These are phyloP conservation scores for Capromys pilorides DNA, from an alignment of 2,797 vertebrate genomes.

Conservation along the genomic window DNA sequence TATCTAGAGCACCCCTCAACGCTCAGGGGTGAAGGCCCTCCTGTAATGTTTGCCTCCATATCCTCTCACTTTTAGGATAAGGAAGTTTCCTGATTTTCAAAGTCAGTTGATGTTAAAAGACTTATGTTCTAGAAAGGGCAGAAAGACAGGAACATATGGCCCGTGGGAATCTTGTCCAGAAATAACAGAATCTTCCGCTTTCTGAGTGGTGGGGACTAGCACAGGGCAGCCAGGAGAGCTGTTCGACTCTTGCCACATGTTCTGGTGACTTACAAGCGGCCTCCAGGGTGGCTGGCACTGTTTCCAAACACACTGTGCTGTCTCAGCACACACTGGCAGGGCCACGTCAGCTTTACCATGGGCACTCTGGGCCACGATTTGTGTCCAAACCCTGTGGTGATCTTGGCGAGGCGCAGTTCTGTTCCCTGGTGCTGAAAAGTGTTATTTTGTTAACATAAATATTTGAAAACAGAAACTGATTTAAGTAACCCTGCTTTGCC, in stretches of 20 bases:
- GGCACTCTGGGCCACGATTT: neutral
- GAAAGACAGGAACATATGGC: neutral
- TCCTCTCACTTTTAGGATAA: neutral
- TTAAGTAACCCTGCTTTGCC: neutral
- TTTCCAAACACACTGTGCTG: neutral
- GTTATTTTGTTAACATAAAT: constrained; percentile 38
- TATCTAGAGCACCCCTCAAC: neutral
- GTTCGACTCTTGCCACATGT: neutral
- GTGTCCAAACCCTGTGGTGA: neutral
- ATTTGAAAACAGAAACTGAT: neutral
- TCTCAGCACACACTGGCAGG: neutral
- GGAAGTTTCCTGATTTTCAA: neutral
- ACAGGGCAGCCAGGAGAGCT: neutral
- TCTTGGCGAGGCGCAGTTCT: neutral
- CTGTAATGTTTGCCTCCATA: neutral
- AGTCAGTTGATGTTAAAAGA: constrained; percentile 32
- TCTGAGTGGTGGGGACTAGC: neutral
- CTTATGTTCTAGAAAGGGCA: constrained; percentile 43
- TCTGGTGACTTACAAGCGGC: neutral
- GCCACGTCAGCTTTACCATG: neutral
- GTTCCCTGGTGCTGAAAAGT: neutral
- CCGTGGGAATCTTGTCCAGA: constrained; percentile 9
- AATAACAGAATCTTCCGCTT: neutral
- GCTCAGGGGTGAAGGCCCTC: too few relatives aligned
- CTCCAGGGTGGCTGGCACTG: neutral